phyloP scores from a whole-genome alignment of 2,113 vertebrate species.

The Neodontobutis hainanensis region DNA sequence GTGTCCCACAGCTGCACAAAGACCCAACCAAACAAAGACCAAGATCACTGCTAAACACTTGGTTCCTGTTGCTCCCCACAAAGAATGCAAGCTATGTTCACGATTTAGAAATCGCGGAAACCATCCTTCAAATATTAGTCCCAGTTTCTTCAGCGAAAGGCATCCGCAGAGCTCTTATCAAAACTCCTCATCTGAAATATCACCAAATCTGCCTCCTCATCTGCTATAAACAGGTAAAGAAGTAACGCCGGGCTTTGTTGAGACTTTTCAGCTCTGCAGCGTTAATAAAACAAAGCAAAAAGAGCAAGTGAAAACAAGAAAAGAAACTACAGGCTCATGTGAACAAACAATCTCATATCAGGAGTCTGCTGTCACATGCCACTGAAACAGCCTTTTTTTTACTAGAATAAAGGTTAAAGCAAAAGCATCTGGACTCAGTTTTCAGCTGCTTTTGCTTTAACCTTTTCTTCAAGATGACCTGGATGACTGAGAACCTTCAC shows the following conservation, averaged over 20 bases:
- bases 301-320: slow-evolving; percentile 47
- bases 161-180: slow-evolving; percentile 28
- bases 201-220: neutral
- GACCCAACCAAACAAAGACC: slow-evolving; percentile 13
- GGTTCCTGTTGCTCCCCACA: slow-evolving; percentile 38
- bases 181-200: slow-evolving; percentile 17
- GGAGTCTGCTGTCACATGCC: neutral
- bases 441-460: too few species aligned
- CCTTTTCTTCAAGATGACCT: too few species aligned
- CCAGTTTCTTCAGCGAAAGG: slow-evolving; percentile 7
- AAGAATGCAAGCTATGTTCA: slow-evolving; percentile 52
- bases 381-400: too few species aligned
- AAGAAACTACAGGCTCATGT: slow-evolving; percentile 1
- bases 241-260: slow-evolving; percentile 41
- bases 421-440: too few species aligned
- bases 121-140: slow-evolving; percentile 49
- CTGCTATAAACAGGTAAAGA: slow-evolving; percentile 28
- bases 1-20: neutral
- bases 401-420: too few species aligned
- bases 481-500: too few species aligned
- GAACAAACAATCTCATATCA: slow-evolving; percentile 20
- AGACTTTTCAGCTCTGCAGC: slow-evolving; percentile 13
- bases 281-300: slow-evolving; percentile 30
- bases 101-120: slow-evolving; percentile 35
- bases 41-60: slow-evolving; percentile 19